phyloP scores from a whole-genome alignment of 2,888 invertebrate genomes.

The Penaeus monodon region DNA sequence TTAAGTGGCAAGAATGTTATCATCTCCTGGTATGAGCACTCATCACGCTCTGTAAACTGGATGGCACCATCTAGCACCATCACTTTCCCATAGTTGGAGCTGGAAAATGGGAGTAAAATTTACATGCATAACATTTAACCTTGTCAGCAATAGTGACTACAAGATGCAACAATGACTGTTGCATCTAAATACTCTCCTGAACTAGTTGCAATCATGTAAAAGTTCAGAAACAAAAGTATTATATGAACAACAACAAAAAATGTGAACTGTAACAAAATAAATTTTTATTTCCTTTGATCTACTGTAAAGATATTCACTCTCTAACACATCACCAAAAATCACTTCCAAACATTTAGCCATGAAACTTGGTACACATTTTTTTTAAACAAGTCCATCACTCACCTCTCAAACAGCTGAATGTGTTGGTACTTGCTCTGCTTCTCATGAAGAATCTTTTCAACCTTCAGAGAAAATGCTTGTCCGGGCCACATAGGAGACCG shows the following conservation, averaged over 20 bases:
- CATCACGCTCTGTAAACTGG: slow-evolving; percentile 95
- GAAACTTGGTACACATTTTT: neutral
- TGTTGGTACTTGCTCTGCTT: slow-evolving; percentile 56
- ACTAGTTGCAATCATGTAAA: too few species aligned
- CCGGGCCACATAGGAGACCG: slow-evolving; percentile 91
- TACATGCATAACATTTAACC: neutral
- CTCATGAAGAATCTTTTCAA: slow-evolving; percentile 74
- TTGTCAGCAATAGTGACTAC: neutral
- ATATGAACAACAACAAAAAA: too few species aligned
- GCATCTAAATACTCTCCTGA: neutral
- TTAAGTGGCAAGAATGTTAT: slow-evolving; percentile 93
- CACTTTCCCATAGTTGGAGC: slow-evolving; percentile 84
- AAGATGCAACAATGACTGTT: neutral
- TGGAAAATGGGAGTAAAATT: slow-evolving; percentile 69
- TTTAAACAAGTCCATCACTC: slow-evolving; percentile 4
- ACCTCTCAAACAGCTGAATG: slow-evolving; percentile 58
- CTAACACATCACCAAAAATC: neutral
- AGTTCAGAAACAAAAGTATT: too few species aligned
- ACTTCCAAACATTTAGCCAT: neutral
- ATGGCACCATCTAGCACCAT: slow-evolving; percentile 95
- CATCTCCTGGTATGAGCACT: slow-evolving; percentile 99
- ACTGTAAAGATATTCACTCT: too few species aligned
- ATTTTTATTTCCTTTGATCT: too few species aligned
- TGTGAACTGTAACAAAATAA: too few species aligned
- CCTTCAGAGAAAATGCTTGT: slow-evolving; percentile 86